Evolutionary conservation across 1,140 invertebrate genomes (phyloP), one percentile per base, ranked within the genome.

Genomic region (Laodelphax striatellus): DNA sequence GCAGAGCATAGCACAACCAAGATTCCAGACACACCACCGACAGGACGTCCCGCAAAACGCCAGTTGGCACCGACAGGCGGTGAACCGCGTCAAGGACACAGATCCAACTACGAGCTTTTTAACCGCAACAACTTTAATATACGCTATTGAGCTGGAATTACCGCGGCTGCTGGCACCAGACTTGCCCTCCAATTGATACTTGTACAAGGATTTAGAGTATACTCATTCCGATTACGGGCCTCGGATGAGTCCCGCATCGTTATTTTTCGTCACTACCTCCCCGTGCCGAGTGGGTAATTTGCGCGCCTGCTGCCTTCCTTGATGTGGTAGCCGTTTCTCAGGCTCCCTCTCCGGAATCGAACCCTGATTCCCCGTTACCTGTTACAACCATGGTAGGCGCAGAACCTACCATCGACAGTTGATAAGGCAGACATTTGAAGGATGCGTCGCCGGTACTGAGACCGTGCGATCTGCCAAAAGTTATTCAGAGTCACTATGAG

Each of bases 111-210:
- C 80, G 80, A 83, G 79, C 81, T 82, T 84, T 83, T 84, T 82
- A 82, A 84, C 82, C 79, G 81, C 84, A 87, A 83, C 83, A 85
- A 86, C 81, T 82, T 86, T 85, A 86, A 84, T 88, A 87, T 89
- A 87, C 83, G 85, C 84, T 88, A 85, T 85, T 85, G 84, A 83
- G 88, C 86, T 87, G 81, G n/a, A n/a, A n/a, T n/a, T n/a, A n/a
- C n/a, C n/a, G n/a, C n/a, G n/a, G 83, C 83, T 85, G 86, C 86
- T 88, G 85, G 85, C 84, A 87, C 83, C 84, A 88, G 86, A 90
- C 86, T 91, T 91, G 85, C 87, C 87, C 87, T 89, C 85, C 85
- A 88, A 88, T 82, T 63, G 79, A 78, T 89, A 82, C 85, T 90
- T 82, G 83, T 85, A 85, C 86, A 88, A 83, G 81, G 81, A 81